Base-by-base conservation (phyloP, 1,140 invertebrate species). In the Charaxes varanes region DNA sequence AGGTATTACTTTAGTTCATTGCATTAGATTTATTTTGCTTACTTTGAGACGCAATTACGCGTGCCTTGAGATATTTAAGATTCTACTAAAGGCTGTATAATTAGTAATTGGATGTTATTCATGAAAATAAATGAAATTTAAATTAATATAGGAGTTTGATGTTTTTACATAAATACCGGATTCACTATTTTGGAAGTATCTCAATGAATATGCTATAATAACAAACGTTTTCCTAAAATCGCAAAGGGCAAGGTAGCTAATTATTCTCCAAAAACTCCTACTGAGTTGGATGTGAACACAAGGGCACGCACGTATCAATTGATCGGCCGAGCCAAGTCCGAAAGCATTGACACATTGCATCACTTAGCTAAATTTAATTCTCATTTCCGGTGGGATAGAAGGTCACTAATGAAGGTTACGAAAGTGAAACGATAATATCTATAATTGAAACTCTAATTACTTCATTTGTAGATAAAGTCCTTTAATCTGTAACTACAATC, bases 391-490 rank as follows among this genome's bases (percentile, higher is more conserved):
- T 33, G 44, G 24, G 23, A 15, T 36, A n/a, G 53, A 61, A 67
- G 59, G 63, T 55, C 54, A 51, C 13, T 22, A 13, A 17, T 41
- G 49, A 64, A 71, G 67, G 67, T 62, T 61, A 52, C 33, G 55
- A 59, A 56, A 57, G 61, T 57, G 35, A 50, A 48, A 45, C 30
- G 52, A 48, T 54, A 55, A 38, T 49, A 61, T 60, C 50, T 50
- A 51, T 49, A 52, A 62, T 59, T 62, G 53, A 54, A 52, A 53
- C 54, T 45, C 49, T 57, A 64, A 61, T 63, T 60, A 44, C 38
- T 24, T 13, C 19, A 36, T 26, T 10, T 18, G 33, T 26, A 32
- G 16, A 33, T 21, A 21, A 35, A 19, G 13, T 18, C 18, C 15
- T 17, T 12, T 11, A 44, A 33, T 18, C 28, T 32, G 30, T 33